A percentile compares a stretch with the other conserved stretches of the same genome.
Conservation (phyloP, 2,888 invertebrate genomes). For the Acanthosepion esculentum region DNA sequence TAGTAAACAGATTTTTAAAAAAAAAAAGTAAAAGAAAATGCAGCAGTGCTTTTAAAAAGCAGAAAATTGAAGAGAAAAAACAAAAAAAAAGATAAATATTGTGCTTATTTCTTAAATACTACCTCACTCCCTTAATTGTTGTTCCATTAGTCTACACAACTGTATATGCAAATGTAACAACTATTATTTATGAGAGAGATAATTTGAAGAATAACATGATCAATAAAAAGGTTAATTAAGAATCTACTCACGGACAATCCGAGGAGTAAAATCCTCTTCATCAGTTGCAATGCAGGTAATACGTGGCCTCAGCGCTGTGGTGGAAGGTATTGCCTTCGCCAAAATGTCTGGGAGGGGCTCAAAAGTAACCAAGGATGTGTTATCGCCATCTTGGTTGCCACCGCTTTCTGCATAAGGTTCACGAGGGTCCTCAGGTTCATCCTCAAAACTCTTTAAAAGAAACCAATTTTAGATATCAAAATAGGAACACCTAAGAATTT, state of each 20-base stretch:
- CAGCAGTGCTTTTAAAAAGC: too few species aligned
- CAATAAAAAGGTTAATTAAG: not conserved
- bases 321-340: slow-evolving; percentile 59
- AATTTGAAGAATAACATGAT: not conserved
- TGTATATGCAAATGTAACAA: too few species aligned
- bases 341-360: slow-evolving; percentile 72
- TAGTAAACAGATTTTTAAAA: too few species aligned
- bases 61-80: not conserved
- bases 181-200: not conserved
- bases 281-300: slow-evolving; percentile 62
- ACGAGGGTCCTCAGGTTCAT: slow-evolving; percentile 2
- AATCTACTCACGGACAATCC: slow-evolving; percentile 63
- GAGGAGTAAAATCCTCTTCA: slow-evolving; percentile 59
- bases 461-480: not conserved
- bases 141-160: too few species aligned
- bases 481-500: not conserved
- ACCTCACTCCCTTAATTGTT: too few species aligned
- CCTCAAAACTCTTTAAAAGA: slow-evolving; percentile 37
- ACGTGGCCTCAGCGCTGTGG: slow-evolving; percentile 62
- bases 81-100: not conserved
- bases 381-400: not conserved
- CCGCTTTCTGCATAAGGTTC: not conserved
- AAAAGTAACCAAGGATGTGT: slow-evolving; percentile 55
- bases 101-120: not conserved
- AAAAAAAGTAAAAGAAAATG: too few species aligned